Base-by-base conservation (phyloP, 2,888 invertebrate genomes). In the Lochmaea crataegi region DNA sequence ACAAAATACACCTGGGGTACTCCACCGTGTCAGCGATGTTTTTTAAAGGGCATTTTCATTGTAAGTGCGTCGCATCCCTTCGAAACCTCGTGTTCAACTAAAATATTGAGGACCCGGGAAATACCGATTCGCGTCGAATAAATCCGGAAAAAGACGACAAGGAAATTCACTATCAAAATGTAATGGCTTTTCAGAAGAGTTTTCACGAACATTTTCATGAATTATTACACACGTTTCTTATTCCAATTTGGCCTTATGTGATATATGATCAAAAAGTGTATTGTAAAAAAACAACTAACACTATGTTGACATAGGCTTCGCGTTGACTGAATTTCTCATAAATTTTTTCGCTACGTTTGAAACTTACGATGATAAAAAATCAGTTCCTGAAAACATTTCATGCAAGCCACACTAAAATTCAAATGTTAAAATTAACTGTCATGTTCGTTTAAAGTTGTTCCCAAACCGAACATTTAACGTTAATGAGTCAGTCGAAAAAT, bases 41-140 rank as follows among this genome's bases (percentile, higher is more conserved):
- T 75, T 74, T 64, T 68, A 41, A 26, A 18, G 63, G 42, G 67
- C 69, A 74, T 71, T 48, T 67, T 61, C 41, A 61, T 16, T 16
- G 38, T 56, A 72, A 72, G 53, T 64, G 60, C 77, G 70, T 73
- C 66, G 48, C 71, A 71, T 68, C 68, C 66, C 69, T 32, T 32
- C 61, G 66, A 41, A 63, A 70, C 74, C 71, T 68, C 72, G 72
- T 66, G 71, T 64, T 58, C 58, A 58, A 78, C 77, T 78, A 72
- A 76, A 78, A 75, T 74, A 75, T 75, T 74, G 74, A 74, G 68
- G 73, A 75, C 77, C 77, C 72, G 77, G 77, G 77, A 74, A 78
- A 78, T 70, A 32, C 45, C 77, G 77, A 76, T 51, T 18, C 18
- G 32, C 68, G 71, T 71, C 77, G 77, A 78, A 64, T 16, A 12